A percentile compares a stretch with the other conserved stretches of the same genome.
phyloP scores from a whole-genome alignment of 2,113 vertebrate species.

The Anarrhichthys ocellatus region DNA sequence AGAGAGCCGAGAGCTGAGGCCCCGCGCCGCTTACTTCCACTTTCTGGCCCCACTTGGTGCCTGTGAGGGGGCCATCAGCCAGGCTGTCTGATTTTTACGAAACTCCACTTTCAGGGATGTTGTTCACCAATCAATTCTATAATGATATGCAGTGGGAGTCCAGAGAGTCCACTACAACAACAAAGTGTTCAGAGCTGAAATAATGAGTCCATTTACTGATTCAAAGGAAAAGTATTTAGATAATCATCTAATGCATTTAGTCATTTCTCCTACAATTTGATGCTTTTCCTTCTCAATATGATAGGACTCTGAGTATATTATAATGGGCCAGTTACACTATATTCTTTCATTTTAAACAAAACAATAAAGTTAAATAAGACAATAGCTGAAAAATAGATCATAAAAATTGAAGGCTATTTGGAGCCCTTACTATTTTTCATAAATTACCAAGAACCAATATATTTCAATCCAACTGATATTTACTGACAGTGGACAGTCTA shows the following conservation, averaged over 20 bases:
- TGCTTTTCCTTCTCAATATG: background rate
- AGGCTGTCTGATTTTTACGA: constrained; percentile 19
- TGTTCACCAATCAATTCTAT: constrained; percentile 25
- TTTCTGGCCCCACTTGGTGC: constrained; percentile 40
- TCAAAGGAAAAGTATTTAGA: constrained; percentile 1
- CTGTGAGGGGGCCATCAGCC: constrained; percentile 9
- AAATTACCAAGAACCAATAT: background rate
- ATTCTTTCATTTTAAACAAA: background rate
- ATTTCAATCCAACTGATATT: background rate
- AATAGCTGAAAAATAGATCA: background rate
- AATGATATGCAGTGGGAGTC: constrained; percentile 14
- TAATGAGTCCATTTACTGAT: background rate
- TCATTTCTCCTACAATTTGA: background rate
- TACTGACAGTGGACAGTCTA: background rate
- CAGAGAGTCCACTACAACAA: constrained; percentile 20
- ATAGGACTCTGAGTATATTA: background rate
- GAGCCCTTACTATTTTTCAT: background rate
- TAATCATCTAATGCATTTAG: background rate
- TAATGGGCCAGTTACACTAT: background rate
- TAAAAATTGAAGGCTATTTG: background rate
- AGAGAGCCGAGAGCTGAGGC: constrained; percentile 7
- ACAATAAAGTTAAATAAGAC: background rate
- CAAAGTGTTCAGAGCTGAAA: constrained; percentile 4
- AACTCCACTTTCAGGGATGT: constrained; percentile 28
- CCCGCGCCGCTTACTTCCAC: constrained; percentile 19